Conservation (phyloP, 1,140 invertebrate genomes). For the Cephus cinctus region DNA sequence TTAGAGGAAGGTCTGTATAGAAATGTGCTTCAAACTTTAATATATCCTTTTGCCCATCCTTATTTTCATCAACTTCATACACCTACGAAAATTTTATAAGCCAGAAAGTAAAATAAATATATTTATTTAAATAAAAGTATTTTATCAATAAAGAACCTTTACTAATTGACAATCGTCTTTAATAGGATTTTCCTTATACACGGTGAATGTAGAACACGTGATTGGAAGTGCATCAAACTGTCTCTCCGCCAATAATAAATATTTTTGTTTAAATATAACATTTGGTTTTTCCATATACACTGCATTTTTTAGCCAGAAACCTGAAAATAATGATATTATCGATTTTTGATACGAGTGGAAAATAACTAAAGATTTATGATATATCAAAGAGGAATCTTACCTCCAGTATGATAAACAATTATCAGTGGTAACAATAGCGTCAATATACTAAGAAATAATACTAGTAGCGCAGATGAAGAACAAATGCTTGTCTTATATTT, state of each 20-base stretch:
- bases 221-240: constrained; percentile 32
- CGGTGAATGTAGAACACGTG: constrained; percentile 45
- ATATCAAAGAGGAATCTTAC: constrained; percentile 21
- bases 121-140: constrained; percentile 5
- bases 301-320: constrained; percentile 46
- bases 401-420: constrained; percentile 45
- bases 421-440: constrained; percentile 39
- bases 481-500: constrained; percentile 42
- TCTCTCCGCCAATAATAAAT: constrained; percentile 44
- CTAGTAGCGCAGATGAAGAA: constrained; percentile 36
- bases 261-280: constrained; percentile 46
- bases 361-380: background rate
- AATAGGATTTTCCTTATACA: constrained; percentile 46
- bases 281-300: constrained; percentile 42
- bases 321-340: constrained; percentile 24
- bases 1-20: constrained; percentile 49
- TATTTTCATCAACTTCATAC: constrained; percentile 59
- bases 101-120: background rate
- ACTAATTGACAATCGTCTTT: constrained; percentile 42
- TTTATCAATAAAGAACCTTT: constrained; percentile 34
- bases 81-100: constrained; percentile 44
- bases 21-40: constrained; percentile 56
- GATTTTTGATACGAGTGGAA: background rate
- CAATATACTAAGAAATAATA: constrained; percentile 29
- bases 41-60: constrained; percentile 57